These are phyloP conservation scores for Onychomys leucogaster DNA, from an alignment of 2,797 vertebrate genomes.

Conservation along the genomic window DNA sequence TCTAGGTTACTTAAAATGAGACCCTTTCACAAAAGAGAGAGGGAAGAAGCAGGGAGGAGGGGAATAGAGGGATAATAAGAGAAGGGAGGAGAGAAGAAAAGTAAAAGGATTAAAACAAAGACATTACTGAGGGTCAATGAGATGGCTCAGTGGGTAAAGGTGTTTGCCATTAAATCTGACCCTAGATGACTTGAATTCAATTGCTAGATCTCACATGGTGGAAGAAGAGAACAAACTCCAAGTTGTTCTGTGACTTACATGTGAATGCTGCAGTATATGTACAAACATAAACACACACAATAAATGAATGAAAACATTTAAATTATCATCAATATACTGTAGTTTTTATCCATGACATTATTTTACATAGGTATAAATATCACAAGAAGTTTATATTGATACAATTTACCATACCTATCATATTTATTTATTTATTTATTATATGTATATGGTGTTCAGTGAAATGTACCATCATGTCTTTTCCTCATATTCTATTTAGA, in stretches of 20 bases:
- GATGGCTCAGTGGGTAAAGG: not conserved
- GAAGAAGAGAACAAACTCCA: not conserved
- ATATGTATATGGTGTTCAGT: not conserved
- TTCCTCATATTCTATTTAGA: slow-evolving; percentile 2
- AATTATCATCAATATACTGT: not conserved
- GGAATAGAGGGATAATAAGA: not conserved
- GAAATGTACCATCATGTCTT: not conserved
- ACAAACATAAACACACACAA: not conserved
- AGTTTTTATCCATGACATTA: not conserved
- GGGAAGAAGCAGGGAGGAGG: not conserved
- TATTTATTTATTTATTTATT: slow-evolving; percentile 19
- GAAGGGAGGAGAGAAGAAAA: not conserved
- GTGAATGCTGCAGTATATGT: not conserved
- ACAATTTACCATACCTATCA: not conserved
- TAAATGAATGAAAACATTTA: not conserved
- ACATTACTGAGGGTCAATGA: not conserved
- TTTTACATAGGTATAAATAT: not conserved
- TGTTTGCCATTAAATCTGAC: not conserved
- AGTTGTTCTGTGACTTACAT: not conserved
- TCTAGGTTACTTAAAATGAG: not conserved
- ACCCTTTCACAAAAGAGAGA: not conserved
- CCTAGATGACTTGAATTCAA: not conserved
- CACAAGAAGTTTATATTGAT: not conserved
- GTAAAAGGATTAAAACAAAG: not conserved
- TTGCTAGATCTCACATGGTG: not conserved